Evolutionary conservation across 2,113 vertebrate species (phyloP), one percentile per base, ranked within the genome.

Genomic region (Sakesphorus luctuosus): DNA sequence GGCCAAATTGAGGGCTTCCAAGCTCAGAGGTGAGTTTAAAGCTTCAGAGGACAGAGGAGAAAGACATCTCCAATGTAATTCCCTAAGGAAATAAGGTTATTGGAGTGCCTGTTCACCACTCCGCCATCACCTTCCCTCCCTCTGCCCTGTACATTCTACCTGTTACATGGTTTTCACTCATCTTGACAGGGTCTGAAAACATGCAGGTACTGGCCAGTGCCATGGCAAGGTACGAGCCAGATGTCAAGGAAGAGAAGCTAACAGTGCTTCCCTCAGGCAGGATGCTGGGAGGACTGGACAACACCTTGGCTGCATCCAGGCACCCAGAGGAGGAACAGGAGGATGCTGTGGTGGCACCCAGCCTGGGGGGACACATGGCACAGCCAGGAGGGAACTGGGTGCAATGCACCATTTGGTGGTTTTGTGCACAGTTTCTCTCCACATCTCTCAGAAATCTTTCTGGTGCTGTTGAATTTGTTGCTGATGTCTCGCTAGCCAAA

Each of bases 211-310:
- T 62, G 47, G 26, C 35, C 72, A 83, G 43, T 1, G 1, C 35
- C 47, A 50, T 0, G 2, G 52, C 47, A 73, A 73, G 53, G 26
- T 3, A 5, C 44, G n/a, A 91, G 61, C 36, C 0, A 1, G 47
- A 46, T 1, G 0, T 0, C 1, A 7, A 10, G 33, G 18, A 50
- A 67, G 40, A 77, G 83, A 56, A 19, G 47, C 9, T 0, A 1
- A 28, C 2, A 4, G 71, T 18, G 33, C 11, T 40, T 55, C 46
- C 46, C 14, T 72, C 1, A 0, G 49, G 35, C 2, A 1, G 35
- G 40, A 61, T 20, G 65, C 40, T 3, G 2, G 47, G 28, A 67
- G 23, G 69, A 76, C 36, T 9, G 5, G 33, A 62, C 43, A 33
- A 9, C 20, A 20, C 38, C 19, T 18, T 10, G 2, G 38, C 56